Evolutionary conservation across 2,888 invertebrate species (phyloP).

Genomic region (Tiliacea aurago): DNA sequence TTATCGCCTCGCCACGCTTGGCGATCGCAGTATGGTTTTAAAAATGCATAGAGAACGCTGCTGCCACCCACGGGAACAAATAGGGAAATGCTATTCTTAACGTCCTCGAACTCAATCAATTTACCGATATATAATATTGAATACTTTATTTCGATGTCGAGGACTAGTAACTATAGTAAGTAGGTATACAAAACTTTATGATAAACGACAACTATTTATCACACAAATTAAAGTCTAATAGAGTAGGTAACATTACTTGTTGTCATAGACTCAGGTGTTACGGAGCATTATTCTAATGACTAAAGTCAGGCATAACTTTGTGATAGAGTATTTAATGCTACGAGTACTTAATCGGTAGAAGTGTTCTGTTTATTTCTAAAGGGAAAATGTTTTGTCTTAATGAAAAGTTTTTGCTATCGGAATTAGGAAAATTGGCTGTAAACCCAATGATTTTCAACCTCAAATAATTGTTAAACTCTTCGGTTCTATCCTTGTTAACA

Average conservation of each 20-base stretch:
- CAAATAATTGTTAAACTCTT: conserved; percentile 14
- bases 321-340: conserved; percentile 32
- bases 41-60: too few relatives aligned
- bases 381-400: background rate
- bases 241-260: conserved; percentile 52
- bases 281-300: conserved; percentile 42
- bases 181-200: conserved; percentile 1
- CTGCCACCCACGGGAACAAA: too few relatives aligned
- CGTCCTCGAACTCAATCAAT: too few relatives aligned
- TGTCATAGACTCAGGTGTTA: conserved; percentile 52
- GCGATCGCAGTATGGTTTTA: too few relatives aligned
- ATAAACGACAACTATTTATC: conserved; percentile 34
- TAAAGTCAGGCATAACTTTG: conserved; percentile 48
- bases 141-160: conserved; percentile 30
- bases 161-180: background rate
- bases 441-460: background rate
- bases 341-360: conserved; percentile 2
- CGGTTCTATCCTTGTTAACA: conserved; percentile 9
- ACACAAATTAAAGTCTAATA: conserved; percentile 38
- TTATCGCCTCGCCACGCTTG: too few relatives aligned
- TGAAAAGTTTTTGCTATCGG: background rate
- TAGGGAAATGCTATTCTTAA: too few relatives aligned
- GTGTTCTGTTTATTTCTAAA: conserved; percentile 12
- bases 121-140: too few relatives aligned
- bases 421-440: conserved; percentile 2